phyloP scores from a whole-genome alignment of 2,888 invertebrate species.

The Allolobophora icterica region DNA sequence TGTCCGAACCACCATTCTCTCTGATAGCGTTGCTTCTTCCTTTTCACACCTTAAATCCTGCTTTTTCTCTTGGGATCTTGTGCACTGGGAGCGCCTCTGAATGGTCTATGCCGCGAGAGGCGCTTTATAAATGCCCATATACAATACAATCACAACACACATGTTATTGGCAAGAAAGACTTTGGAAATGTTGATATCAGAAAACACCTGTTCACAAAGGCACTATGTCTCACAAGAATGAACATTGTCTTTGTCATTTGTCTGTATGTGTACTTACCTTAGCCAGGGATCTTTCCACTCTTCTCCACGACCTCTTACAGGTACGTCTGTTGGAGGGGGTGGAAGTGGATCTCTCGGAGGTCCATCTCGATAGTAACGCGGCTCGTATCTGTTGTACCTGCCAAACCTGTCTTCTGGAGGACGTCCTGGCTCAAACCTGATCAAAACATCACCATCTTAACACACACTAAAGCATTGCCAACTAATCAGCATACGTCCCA shows the following conservation, averaged over 20 bases:
- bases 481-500: too few species aligned
- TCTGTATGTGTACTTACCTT: slow-evolving; percentile 50
- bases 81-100: too few species aligned
- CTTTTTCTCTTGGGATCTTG: too few species aligned
- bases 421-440: slow-evolving; percentile 17
- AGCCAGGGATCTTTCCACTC: slow-evolving; percentile 95
- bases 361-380: not conserved
- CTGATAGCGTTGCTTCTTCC: too few species aligned
- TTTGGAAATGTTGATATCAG: too few species aligned
- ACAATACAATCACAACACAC: too few species aligned
- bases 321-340: slow-evolving; percentile 6
- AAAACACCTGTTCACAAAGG: not conserved
- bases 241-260: not conserved
- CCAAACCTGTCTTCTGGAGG: slow-evolving; percentile 19
- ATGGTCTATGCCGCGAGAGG: too few species aligned
- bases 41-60: too few species aligned
- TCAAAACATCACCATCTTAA: not conserved
- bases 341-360: slow-evolving; percentile 28
- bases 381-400: slow-evolving; percentile 22
- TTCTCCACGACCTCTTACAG: slow-evolving; percentile 71
- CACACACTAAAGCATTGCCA: not conserved
- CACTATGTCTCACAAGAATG: not conserved
- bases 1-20: too few species aligned
- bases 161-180: too few species aligned
- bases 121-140: too few species aligned